Base-by-base conservation (phyloP, 2,888 invertebrate genomes). In the Phyto melanocephala region DNA sequence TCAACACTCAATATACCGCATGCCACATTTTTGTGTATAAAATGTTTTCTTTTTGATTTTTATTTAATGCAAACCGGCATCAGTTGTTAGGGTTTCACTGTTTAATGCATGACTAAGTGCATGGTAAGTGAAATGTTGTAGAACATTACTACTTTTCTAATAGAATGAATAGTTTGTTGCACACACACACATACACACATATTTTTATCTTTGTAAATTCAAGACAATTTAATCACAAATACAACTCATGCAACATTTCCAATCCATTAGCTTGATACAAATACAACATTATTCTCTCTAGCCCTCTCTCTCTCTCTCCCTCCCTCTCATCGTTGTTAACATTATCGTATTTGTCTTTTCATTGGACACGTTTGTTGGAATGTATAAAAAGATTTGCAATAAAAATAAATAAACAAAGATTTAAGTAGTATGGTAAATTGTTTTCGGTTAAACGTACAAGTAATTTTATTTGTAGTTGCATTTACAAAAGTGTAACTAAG, bases 151-250 rank as follows among this genome's bases (percentile, higher is more conserved):
- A 71, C 65, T 71, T 71, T 71, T 71, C 71, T 60, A 72, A 76
- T 54, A 58, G 67, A 62, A 68, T 74, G 47, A 67, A 74, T 68
- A 54, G 17, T 54, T 7, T 68, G 33, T 63, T 80, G 68, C 47
- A 68, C 62, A 72, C 45, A 47, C 40, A 24, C 6, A 28, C 28
- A 28, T 6, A 28, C 28, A 28, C 28, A 28, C 28, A 28, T 6
- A 28, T 17, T 76, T 75, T 81, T 81, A 81, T 81, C 72, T 74
- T 62, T 68, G 45, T 5, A 77, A 77, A 68, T 81, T 81, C 81
- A 81, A 81, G 77, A 81, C 82, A 82, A 79, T 79, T 82, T 70
- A 82, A 82, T 82, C 82, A 79, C 82, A 82, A 81, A 79, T 82
- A 75, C 82, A 68, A 74, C 74, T 75, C 74, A 50, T 75, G 82